Conservation (phyloP, 2,888 invertebrate genomes). For the Orchesellides sinensis region DNA sequence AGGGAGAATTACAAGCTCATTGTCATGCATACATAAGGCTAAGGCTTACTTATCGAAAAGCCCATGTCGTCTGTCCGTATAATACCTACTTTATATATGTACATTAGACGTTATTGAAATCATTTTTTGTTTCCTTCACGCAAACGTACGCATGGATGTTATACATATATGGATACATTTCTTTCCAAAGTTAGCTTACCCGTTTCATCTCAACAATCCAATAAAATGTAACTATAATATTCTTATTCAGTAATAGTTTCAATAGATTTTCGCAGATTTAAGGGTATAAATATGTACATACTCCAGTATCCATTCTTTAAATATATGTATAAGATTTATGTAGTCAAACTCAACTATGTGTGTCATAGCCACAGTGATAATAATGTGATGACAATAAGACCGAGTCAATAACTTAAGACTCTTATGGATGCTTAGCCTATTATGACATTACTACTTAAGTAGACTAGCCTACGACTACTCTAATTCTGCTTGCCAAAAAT, state of each 20-base stretch:
- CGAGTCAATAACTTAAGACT: constrained; percentile 67
- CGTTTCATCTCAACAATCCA: constrained; percentile 57
- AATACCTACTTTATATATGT: neutral
- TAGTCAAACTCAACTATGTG: neutral
- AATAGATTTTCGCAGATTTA: constrained; percentile 49
- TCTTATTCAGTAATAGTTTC: constrained; percentile 35
- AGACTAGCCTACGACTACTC: constrained; percentile 40
- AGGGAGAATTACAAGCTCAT: constrained; percentile 53
- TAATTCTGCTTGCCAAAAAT: constrained; percentile 23
- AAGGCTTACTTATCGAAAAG: neutral
- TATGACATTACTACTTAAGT: constrained; percentile 67
- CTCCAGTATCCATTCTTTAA: too few relatives aligned
- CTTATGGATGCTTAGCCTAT: constrained; percentile 66
- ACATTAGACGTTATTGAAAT: neutral
- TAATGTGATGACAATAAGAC: constrained; percentile 66
- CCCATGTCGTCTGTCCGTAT: neutral
- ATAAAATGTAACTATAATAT: constrained; percentile 59
- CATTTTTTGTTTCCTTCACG: neutral
- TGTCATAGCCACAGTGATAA: constrained; percentile 31
- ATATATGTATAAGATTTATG: neutral
- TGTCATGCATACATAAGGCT: constrained; percentile 57
- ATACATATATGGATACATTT: constrained; percentile 27
- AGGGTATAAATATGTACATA: too few relatives aligned
- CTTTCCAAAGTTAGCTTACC: constrained; percentile 34
- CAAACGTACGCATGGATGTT: neutral